Evolutionary conservation across 1,140 invertebrate species (phyloP).

Genomic region (Tribolium castaneum): DNA sequence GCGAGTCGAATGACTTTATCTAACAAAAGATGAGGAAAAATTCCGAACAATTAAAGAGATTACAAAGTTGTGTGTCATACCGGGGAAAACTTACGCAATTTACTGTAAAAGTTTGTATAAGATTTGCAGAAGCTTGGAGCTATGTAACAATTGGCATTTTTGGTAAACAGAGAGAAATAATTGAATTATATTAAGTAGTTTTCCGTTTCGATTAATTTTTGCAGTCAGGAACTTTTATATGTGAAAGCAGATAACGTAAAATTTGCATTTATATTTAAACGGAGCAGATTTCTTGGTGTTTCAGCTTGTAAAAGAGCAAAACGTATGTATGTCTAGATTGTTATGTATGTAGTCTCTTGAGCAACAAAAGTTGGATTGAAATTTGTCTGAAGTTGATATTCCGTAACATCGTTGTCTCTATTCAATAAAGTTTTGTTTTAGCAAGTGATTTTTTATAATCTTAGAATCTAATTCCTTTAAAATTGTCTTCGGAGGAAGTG

Average conservation of each 20-base stretch:
- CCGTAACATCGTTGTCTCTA: neutral
- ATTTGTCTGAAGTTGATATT: neutral
- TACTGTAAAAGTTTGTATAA: neutral
- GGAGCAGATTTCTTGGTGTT: neutral
- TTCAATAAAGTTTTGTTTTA: conserved; percentile 10
- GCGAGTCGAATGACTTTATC: neutral
- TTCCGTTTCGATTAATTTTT: neutral
- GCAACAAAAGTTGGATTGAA: neutral
- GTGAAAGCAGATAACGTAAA: neutral
- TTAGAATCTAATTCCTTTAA: conserved; percentile 3
- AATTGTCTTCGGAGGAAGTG: neutral
- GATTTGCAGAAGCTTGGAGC: neutral
- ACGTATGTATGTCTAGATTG: neutral
- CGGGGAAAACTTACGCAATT: neutral
- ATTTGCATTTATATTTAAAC: neutral
- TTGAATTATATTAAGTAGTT: neutral
- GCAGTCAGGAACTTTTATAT: neutral
- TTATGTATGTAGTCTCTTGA: neutral
- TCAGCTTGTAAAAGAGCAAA: neutral
- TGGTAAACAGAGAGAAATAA: neutral
- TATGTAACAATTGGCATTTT: neutral
- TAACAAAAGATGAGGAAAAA: neutral
- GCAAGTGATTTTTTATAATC: conserved; percentile 6
- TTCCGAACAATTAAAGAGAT: neutral
- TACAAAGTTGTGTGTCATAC: neutral